phyloP scores from a whole-genome alignment of 2,888 invertebrate genomes.

The Brachyopa scutellaris region DNA sequence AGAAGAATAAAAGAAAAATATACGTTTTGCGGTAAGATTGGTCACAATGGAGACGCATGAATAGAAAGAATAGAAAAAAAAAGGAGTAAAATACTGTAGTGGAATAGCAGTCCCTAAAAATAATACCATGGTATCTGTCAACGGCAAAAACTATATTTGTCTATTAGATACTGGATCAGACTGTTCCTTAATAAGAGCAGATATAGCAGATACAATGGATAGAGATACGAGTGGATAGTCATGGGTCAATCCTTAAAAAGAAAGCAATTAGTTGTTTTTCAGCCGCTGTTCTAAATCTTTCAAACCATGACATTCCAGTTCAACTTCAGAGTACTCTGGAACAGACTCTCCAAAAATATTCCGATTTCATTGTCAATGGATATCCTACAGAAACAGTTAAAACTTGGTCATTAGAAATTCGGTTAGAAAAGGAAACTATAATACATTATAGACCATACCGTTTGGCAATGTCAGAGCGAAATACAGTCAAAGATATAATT shows the following conservation, averaged over 20 bases:
- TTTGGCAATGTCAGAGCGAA: slow-evolving; percentile 20
- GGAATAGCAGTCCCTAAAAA: slow-evolving; percentile 4
- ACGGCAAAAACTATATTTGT: slow-evolving; percentile 1
- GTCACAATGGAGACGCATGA: background rate
- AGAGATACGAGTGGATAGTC: too few relatives aligned
- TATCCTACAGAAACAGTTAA: slow-evolving; percentile 11
- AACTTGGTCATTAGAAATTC: slow-evolving; percentile 9
- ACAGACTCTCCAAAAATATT: background rate
- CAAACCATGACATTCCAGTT: too few relatives aligned
- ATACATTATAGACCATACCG: slow-evolving; percentile 21
- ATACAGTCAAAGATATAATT: slow-evolving; percentile 20
- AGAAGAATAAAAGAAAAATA: background rate
- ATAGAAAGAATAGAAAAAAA: background rate
- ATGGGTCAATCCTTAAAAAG: slow-evolving; percentile 2
- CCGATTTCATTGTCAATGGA: slow-evolving; percentile 22
- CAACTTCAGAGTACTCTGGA: background rate
- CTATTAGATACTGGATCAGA: slow-evolving; percentile 29
- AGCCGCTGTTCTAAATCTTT: too few relatives aligned
- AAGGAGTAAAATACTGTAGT: background rate
- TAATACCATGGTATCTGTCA: slow-evolving; percentile 1
- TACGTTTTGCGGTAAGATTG: background rate
- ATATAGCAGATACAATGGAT: background rate
- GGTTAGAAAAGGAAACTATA: background rate
- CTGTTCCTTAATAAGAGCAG: slow-evolving; percentile 22
- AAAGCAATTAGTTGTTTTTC: background rate